Evolutionary conservation across 2,888 invertebrate genomes (phyloP), one percentile per base, ranked within the genome.

Genomic region (Pachymerium ferrugineum): DNA sequence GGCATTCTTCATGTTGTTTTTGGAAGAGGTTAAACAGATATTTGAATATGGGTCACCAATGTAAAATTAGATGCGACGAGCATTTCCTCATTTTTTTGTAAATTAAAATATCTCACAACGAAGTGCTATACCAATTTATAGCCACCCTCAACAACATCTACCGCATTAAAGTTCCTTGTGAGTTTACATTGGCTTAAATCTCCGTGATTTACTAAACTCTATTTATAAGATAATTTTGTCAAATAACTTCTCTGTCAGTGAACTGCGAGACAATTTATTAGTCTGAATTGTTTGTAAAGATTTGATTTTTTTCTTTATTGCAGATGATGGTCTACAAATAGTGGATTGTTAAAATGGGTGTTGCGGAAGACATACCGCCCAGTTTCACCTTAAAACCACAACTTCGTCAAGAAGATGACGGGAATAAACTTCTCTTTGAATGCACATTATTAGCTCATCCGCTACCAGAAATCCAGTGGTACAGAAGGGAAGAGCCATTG

Each of bases 331-430:
- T 16, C 22, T 1, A 14, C 47, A 47, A 47, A 47, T 6, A 16
- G 16, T 3, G 22, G 16, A 22, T 47, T 47, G n/a, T 2, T 16
- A 74, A n/a, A 29, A 92, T 92, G 91, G 91, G 91, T 88, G 90
- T 90, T 85, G 88, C 90, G 83, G 95, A 95, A 85, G 94, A 95
- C 86, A 92, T 94, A 87, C 95, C 97, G 86, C 97, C 97, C 85
- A 96, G 95, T 88, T 97, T 97, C 88, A 94, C 94, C 79, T 94
- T 96, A 87, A 97, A 97, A 89, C 97, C 97, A 78, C 93, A 94
- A 85, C 89, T 97, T 80, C 88, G 95, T 79, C 96, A 97, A 84
- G 97, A 97, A 83, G 95, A 95, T 83, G 95, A 95, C 83, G 95
- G 95, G 80, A 95, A 95, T 86, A 90, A 93, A 82, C 88, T 96